Evolutionary conservation across 1,140 invertebrate genomes (phyloP), one percentile per base, ranked within the genome.

Genomic region (Nixonia krombeini): DNA sequence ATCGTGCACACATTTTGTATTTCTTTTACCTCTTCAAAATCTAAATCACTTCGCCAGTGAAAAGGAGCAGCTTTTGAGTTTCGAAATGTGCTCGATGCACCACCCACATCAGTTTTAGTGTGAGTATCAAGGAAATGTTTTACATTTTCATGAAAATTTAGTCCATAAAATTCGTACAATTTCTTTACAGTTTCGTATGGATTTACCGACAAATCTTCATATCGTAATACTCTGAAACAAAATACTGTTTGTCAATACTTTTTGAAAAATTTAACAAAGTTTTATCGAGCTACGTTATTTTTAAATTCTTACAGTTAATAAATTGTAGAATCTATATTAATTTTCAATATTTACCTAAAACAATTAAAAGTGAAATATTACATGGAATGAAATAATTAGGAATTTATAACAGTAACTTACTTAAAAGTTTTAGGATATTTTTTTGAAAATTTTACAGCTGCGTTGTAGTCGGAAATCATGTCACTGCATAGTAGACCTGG

Each of bases 31-130:
- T 92, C 90, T 6, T 89, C 86, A 44, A 87, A 90, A 52, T 89
- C 88, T 21, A 95, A 85, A 70, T 94, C 91, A 33, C 86, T 88
- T 61, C 90, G 90, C 94, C 94, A 96, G 75, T 93, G 92, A 78
- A 94, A 95, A 52, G 94, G 93, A 44, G 93, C 91, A 15, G 88
- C 89, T 76, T 92, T 92, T 4, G 93, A 94, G 78, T 95, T 90
- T 13, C 93, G 87, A 78, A 91, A 93, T 4, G 93, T 96, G 70
- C 93, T 94, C 25, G 92, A 94, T 8, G 94, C 91, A 10, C 92
- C 93, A 8, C 91, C 93, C 3, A 90, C 88, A 67, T 95, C 89
- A 29, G 88, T 86, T 74, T 91, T 92, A 1, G 93, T 95, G 75
- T 96, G 94, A 1, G 91, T 90, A 63, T 93, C 90, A 10, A 96